Conservation (phyloP, 1,140 invertebrate genomes). For the Campoletis sonorensis region DNA sequence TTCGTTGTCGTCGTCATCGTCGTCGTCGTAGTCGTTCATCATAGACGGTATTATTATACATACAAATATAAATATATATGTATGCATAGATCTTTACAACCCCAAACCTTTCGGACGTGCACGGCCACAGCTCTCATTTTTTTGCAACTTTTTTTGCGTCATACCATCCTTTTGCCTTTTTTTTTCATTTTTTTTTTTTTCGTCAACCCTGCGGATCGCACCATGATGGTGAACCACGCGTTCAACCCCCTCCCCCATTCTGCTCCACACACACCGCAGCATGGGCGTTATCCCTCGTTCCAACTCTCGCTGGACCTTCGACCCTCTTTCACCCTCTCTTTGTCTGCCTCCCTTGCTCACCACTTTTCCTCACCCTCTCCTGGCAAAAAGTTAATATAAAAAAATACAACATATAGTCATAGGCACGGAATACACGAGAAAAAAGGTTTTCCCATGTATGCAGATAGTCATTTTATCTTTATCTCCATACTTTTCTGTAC, state of each 20-base stretch:
- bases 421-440: too few relatives aligned
- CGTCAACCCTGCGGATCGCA: neutral
- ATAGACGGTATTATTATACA: slow-evolving; percentile 2
- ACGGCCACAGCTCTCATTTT: neutral
- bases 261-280: neutral
- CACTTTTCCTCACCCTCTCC: neutral
- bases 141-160: neutral
- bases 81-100: too few relatives aligned
- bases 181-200: neutral
- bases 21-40: too few relatives aligned
- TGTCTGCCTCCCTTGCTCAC: too few relatives aligned
- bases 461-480: too few relatives aligned
- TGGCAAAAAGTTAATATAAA: too few relatives aligned
- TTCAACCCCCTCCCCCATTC: neutral
- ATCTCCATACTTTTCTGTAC: too few relatives aligned
- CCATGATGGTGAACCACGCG: neutral
- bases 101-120: neutral
- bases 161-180: slow-evolving; percentile 7
- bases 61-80: too few relatives aligned
- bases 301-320: slow-evolving; percentile 37
- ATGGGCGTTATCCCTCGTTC: slow-evolving; percentile 11
- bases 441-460: too few relatives aligned
- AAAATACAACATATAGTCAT: too few relatives aligned
- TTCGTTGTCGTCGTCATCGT: neutral
- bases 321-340: slow-evolving; percentile 42